Conservation (phyloP, 2,888 invertebrate species). For the Melieria crassipennis region DNA sequence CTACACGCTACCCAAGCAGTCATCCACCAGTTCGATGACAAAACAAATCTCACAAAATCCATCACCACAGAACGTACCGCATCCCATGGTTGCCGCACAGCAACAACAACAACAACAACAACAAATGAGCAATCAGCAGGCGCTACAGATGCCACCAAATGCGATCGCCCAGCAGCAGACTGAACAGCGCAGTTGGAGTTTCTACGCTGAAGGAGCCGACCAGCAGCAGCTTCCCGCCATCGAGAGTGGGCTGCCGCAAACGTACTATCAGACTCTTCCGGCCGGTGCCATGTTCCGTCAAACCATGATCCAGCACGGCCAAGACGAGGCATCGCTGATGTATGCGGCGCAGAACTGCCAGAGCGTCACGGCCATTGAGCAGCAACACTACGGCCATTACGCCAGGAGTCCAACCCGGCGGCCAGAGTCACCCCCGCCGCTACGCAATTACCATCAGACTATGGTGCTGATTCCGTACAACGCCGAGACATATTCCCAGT, state of each 20-base stretch:
- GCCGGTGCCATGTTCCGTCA: slow-evolving; percentile 63
- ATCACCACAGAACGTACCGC: slow-evolving; percentile 56
- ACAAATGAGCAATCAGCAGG: slow-evolving; percentile 43
- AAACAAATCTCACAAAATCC: slow-evolving; percentile 54
- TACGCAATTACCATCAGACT: slow-evolving; percentile 75
- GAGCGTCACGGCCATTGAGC: slow-evolving; percentile 56
- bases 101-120: slow-evolving; percentile 39
- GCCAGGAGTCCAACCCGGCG: slow-evolving; percentile 66
- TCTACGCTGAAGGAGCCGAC: slow-evolving; percentile 53
- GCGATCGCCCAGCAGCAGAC: slow-evolving; percentile 62
- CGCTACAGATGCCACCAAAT: slow-evolving; percentile 47
- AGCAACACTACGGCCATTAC: slow-evolving; percentile 63
- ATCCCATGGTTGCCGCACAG: slow-evolving; percentile 37
- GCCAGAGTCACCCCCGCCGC: slow-evolving; percentile 77
- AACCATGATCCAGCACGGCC: slow-evolving; percentile 62
- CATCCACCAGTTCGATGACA: slow-evolving; percentile 51
- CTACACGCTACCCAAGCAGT: slow-evolving; percentile 61
- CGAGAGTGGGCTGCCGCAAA: slow-evolving; percentile 56
- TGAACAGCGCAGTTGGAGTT: slow-evolving; percentile 64
- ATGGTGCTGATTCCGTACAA: slow-evolving; percentile 77
- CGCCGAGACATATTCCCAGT: slow-evolving; percentile 65
- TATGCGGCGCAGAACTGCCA: slow-evolving; percentile 64
- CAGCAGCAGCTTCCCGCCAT: slow-evolving; percentile 60
- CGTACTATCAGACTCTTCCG: slow-evolving; percentile 64
- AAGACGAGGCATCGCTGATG: slow-evolving; percentile 57